A percentile compares a stretch with the other conserved stretches of the same genome.
phyloP scores from a whole-genome alignment of 2,113 vertebrate species.

The Haliaeetus leucogaster region DNA sequence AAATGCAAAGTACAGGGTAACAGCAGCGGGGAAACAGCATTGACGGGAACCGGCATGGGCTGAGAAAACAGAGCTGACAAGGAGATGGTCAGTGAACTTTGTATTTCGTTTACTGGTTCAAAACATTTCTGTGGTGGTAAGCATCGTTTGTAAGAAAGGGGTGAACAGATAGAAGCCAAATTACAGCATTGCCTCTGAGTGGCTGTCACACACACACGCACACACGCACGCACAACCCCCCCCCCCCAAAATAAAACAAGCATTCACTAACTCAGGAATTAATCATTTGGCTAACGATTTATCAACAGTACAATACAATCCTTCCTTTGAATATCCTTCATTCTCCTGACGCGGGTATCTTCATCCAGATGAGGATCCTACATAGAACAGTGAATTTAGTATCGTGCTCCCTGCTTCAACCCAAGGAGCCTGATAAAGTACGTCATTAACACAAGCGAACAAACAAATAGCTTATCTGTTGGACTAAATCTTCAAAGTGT shows the following conservation, averaged over 20 bases:
- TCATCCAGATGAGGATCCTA: conserved; percentile 19
- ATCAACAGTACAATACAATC: not conserved
- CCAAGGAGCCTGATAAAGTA: not conserved
- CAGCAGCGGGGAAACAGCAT: not conserved
- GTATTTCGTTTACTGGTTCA: conserved; percentile 44
- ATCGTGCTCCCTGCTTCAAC: conserved; percentile 8
- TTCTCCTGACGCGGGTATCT: not conserved
- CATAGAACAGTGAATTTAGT: not conserved
- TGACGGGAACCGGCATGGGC: not conserved
- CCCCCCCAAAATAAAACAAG: not conserved
- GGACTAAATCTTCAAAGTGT: conserved; percentile 13
- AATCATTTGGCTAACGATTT: not conserved
- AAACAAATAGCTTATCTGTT: conserved; percentile 35
- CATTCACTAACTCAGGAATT: conserved; percentile 18
- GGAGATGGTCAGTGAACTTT: conserved; percentile 1
- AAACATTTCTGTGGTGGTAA: not conserved
- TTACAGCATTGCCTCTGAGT: conserved; percentile 37
- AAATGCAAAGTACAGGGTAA: conserved; percentile 20
- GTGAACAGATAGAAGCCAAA: conserved; percentile 25
- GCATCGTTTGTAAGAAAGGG: not conserved
- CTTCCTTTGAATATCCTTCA: conserved; percentile 45
- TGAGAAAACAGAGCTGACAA: conserved; percentile 42
- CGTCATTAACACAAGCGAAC: not conserved
- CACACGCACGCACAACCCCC: not conserved
- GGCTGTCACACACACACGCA: not conserved